Base-by-base conservation (phyloP, 2,888 invertebrate genomes). In the Acanthopleura granulata region DNA sequence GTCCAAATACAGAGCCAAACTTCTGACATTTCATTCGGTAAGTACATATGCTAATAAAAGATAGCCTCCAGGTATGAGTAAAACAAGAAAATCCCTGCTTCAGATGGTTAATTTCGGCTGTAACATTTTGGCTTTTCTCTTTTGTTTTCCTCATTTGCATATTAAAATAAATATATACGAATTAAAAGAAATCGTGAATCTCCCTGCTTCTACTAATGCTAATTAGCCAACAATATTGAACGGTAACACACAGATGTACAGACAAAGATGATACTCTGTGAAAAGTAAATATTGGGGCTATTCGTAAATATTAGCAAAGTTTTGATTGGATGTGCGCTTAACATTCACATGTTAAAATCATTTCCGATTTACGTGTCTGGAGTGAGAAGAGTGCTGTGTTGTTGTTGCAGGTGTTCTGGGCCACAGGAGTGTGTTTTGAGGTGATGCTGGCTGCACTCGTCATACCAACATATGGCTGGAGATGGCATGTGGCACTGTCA, bases 391-490 rank as follows among this genome's bases (percentile, higher is more conserved):
- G 4, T 61, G n/a, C 61, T 61, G 61, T 61, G 80, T 74, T 30
- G 25, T 11, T 74, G 15, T 73, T 84, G 6, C 81, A 90, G 89
- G 77, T 88, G 27, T 85, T 83, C 73, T 90, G 90, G 90, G 88
- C 89, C 6, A n/a, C 79, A 16, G 90, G 90, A 11, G 84, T 84
- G 16, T 77, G 84, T 72, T 88, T 89, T 83, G 90, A 90, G 80
- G 86, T 90, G 25, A 76, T 85, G 15, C 77, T 89, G 75, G 89
- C 90, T 9, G 86, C 89, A 3, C 12, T 82, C 0, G 83, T 89
- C 22, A 84, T 89, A 30, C 90, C 90, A 0, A 79, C 81, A 6
- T 76, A 85, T 0, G 89, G 89, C 18, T 90, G 90, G 90, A 78
- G 90, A 57, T 89, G 85, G 82, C 79, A 90, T 27, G 82, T 89